Evolutionary conservation across 2,797 vertebrate genomes (phyloP), one percentile per base, ranked within the genome.

Genomic region (Hydrophis major): DNA sequence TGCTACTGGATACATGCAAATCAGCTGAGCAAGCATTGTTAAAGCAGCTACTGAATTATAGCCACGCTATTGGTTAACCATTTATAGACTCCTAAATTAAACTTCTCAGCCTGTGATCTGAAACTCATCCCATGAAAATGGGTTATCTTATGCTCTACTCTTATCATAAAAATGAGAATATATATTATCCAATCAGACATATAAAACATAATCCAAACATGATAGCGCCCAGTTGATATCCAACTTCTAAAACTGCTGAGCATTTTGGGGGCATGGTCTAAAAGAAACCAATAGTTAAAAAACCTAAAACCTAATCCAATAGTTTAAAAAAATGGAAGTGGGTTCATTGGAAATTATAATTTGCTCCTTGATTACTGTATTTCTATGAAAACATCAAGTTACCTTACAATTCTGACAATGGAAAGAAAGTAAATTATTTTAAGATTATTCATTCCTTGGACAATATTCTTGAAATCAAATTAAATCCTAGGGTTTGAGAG

Each of bases 1-100:
- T 92, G 69, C 90, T 1, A 0, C 87, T 59, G 37, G 18, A 92
- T 93, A 13, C 47, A 89, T 92, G 90, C 88, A 93, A 95, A 93
- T 89, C 56, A 87, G 42, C 37, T 74, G 63, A 66, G 92, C 8
- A 95, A 94, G 93, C 78, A 55, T 0, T 90, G 78, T 4, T 92
- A 90, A 89, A 4, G 87, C 55, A 94, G 90, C 28, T 3, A 10
- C 2, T 20, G 27, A 88, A 78, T 22, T 92, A 53, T 1, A 11
- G 1, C 1, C 1, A 28, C 4, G 8, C 91, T 94, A 57, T 53
- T n/a, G 22, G 93, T n/a, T 66, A 61, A 2, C 90, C 12, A 22
- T 57, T 60, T 60, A 90, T 18, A 32, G 12, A 37, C 14, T 86
- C 89, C 53, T 94, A 63, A 0, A 69, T n/a, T 59, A 13, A 25